Conservation (phyloP, 2,113 vertebrate species). For the Mormyrus iriodes region DNA sequence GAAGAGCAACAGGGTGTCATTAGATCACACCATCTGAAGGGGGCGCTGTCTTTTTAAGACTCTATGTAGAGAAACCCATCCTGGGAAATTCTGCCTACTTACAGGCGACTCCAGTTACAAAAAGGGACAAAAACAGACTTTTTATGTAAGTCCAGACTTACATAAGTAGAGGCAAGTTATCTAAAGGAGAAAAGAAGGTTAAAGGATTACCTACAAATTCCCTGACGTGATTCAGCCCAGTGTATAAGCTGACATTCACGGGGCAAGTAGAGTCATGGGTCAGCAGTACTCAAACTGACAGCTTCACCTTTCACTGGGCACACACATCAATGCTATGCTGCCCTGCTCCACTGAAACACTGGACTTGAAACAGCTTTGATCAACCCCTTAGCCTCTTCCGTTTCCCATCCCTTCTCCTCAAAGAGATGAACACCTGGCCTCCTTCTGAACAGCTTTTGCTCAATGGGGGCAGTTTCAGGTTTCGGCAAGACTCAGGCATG, state of each 20-base stretch:
- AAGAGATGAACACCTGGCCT: constrained; percentile 8
- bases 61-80: not conserved
- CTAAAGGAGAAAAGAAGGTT: not conserved
- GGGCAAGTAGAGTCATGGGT: constrained; percentile 13
- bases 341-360: not conserved
- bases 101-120: not conserved
- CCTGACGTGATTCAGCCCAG: not conserved
- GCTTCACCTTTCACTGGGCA: constrained; percentile 7
- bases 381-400: not conserved
- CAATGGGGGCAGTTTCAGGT: not conserved
- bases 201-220: constrained; percentile 5
- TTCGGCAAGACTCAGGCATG: not conserved
- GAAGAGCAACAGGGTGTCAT: constrained; percentile 1
- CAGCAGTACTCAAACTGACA: constrained; percentile 10
- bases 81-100: not conserved
- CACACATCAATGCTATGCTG: constrained; percentile 21
- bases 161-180: constrained; percentile 9
- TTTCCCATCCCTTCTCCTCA: constrained; percentile 1
- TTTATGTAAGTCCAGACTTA: constrained; percentile 10
- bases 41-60: not conserved
- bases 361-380: constrained; percentile 28
- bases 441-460: not conserved
- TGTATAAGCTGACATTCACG: constrained; percentile 10
- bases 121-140: not conserved
- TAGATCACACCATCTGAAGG: not conserved